A percentile compares a stretch with the other conserved stretches of the same genome.
Conservation (phyloP, 2,888 invertebrate genomes). For the Brachyptera putata region DNA sequence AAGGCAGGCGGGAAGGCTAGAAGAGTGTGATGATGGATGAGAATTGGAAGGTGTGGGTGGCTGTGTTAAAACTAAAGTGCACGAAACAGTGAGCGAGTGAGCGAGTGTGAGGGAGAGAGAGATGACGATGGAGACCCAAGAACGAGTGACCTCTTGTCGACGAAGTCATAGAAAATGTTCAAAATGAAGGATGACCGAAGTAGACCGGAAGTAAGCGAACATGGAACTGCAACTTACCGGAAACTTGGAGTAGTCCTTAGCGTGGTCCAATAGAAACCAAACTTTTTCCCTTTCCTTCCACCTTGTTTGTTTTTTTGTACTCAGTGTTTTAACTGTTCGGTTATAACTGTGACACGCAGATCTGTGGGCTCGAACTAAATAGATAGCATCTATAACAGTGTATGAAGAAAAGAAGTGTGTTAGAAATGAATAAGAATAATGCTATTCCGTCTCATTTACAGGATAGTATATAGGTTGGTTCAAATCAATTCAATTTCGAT, state of each 20-base stretch:
- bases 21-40: neutral
- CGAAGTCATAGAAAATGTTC: neutral
- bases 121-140: neutral
- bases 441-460: no score
- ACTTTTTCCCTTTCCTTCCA: no score
- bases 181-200: slow-evolving; percentile 1
- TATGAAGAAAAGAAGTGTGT: no score
- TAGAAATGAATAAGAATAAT: no score
- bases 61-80: neutral
- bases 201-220: no score
- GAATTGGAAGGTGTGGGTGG: neutral
- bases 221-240: no score
- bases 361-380: no score
- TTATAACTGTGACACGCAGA: neutral
- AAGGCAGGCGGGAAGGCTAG: neutral
- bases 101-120: neutral
- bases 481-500: no score
- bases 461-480: no score
- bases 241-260: neutral
- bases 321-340: no score
- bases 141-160: neutral
- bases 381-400: no score
- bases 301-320: no score
- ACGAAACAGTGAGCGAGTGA: neutral
- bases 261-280: neutral